These are phyloP conservation scores for Pseudochromis fuscus DNA, from an alignment of 2,797 vertebrate species.

Conservation along the genomic window DNA sequence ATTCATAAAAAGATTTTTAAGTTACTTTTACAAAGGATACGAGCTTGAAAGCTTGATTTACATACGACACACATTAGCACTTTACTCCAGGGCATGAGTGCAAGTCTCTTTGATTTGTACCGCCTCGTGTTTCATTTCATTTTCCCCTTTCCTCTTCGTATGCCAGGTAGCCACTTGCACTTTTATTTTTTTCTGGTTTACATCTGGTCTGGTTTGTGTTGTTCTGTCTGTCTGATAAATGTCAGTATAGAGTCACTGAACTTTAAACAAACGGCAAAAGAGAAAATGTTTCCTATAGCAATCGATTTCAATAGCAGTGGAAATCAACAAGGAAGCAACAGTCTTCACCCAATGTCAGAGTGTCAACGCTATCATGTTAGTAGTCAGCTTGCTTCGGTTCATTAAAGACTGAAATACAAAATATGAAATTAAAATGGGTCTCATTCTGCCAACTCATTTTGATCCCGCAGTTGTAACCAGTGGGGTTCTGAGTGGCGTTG, in stretches of 20 bases:
- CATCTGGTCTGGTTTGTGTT: not conserved
- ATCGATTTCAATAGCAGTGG: not conserved
- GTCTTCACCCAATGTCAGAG: too few relatives aligned
- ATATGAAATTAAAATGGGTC: not conserved
- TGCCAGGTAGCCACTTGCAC: not conserved
- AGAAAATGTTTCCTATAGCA: not conserved
- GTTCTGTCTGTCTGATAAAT: not conserved
- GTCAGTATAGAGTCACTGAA: not conserved
- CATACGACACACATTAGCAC: not conserved
- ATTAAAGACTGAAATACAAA: constrained; percentile 3
- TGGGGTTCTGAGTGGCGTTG: not conserved
- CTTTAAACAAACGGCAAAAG: constrained; percentile 5
- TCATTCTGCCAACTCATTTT: not conserved
- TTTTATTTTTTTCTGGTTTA: not conserved
- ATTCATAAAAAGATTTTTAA: too few relatives aligned
- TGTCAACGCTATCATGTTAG: not conserved
- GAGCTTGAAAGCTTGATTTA: not conserved
- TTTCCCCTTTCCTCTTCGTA: not conserved
- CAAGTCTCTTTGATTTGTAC: not conserved
- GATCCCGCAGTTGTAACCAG: not conserved
- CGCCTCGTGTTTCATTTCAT: not conserved
- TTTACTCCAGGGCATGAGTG: not conserved
- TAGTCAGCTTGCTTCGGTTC: not conserved
- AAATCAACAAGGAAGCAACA: constrained; percentile 17
- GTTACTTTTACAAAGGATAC: not conserved